Evolutionary conservation across 2,113 vertebrate genomes (phyloP).

Genomic region (Arenaria interpres): DNA sequence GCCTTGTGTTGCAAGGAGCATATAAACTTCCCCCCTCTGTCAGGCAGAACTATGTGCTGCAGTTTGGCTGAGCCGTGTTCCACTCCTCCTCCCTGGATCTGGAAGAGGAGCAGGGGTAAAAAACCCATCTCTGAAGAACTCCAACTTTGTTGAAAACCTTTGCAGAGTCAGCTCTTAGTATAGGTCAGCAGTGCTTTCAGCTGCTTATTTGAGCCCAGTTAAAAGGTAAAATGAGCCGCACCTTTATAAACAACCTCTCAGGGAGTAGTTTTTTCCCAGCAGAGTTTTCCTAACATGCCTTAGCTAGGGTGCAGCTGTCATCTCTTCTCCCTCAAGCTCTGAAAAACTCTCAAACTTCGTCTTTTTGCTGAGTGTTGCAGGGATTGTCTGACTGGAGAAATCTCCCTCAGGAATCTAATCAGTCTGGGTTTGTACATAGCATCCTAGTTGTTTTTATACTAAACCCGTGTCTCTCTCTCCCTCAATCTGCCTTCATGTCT

Average conservation of each 20-base stretch:
- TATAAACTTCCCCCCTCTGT: not conserved
- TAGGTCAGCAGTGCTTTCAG: conserved; percentile 16
- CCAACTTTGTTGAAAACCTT: conserved; percentile 8
- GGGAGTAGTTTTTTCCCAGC: not conserved
- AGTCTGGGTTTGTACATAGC: not conserved
- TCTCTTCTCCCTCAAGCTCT: not conserved
- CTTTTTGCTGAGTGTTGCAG: not conserved
- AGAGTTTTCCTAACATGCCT: not conserved
- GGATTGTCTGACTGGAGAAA: not conserved
- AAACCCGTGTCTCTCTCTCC: not conserved
- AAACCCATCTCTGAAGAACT: conserved; percentile 10
- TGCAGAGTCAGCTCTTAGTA: conserved; percentile 18
- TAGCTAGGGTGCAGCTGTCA: not conserved
- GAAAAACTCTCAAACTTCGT: not conserved
- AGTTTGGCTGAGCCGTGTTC: conserved; percentile 22
- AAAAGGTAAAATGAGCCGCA: not conserved
- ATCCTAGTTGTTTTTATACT: not conserved
- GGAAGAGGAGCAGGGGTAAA: not conserved
- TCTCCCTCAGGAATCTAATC: not conserved
- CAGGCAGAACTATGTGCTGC: conserved; percentile 14
- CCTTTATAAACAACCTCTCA: not conserved
- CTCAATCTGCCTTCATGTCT: not conserved
- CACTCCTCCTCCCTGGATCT: not conserved
- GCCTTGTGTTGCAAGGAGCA: conserved; percentile 27
- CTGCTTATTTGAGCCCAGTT: not conserved